A percentile compares a stretch with the other conserved stretches of the same genome.
These are phyloP conservation scores for Netelia virgata DNA, from an alignment of 2,888 invertebrate genomes.

Conservation along the genomic window DNA sequence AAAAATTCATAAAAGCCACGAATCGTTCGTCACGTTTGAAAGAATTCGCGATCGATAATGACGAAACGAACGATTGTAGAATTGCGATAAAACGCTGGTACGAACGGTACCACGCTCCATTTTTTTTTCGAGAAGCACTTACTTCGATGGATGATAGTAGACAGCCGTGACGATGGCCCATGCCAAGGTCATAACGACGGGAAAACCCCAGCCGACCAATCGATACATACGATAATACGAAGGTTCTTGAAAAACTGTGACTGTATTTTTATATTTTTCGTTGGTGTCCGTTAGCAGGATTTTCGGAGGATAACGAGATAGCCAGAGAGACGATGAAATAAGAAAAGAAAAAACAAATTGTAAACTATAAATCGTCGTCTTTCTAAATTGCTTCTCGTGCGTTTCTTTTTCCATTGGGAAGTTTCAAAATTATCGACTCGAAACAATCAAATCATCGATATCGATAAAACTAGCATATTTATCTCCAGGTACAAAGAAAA, in stretches of 20 bases:
- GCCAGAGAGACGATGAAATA: neutral
- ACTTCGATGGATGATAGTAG: slow-evolving; percentile 85
- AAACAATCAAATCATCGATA: neutral
- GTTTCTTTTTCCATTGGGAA: neutral
- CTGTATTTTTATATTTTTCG: slow-evolving; percentile 76
- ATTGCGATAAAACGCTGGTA: neutral
- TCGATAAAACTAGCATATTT: no score
- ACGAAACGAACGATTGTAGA: neutral
- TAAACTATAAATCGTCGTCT: no score
- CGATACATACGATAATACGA: slow-evolving; percentile 88
- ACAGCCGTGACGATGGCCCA: slow-evolving; percentile 89
- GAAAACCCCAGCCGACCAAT: slow-evolving; percentile 91
- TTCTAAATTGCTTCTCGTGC: no score
- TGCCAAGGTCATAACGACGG: slow-evolving; percentile 88
- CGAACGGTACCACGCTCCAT: neutral
- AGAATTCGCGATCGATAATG: no score
- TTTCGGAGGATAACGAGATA: neutral
- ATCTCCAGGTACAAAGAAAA: no score
- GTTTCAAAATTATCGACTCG: neutral
- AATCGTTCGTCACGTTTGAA: neutral
- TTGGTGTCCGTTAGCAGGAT: slow-evolving; percentile 4
- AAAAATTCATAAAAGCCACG: slow-evolving; percentile 8
- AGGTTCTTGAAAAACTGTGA: slow-evolving; percentile 90
- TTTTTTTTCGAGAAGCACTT: slow-evolving; percentile 74
- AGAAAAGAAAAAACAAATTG: no score